A percentile compares a stretch with the other conserved stretches of the same genome.
phyloP scores from a whole-genome alignment of 2,888 invertebrate genomes.

The Synanthedon andrenaeformis region DNA sequence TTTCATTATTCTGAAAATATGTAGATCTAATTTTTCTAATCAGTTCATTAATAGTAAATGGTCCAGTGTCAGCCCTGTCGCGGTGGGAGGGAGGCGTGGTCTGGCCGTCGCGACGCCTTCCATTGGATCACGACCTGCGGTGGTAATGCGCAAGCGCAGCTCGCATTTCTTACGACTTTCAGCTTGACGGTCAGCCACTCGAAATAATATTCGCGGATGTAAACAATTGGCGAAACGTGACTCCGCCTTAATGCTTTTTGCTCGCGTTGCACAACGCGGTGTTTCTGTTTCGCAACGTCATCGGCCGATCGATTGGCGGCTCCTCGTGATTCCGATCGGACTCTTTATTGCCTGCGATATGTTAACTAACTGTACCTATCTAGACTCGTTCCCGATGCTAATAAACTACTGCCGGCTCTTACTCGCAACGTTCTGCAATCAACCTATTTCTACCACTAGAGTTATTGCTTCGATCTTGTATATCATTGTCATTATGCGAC shows the following conservation, averaged over 20 bases:
- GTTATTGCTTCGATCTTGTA: too few species aligned
- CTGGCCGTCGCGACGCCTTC: slow-evolving; percentile 11
- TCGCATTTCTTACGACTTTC: slow-evolving; percentile 14
- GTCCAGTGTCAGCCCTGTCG: background rate
- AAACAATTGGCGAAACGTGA: slow-evolving; percentile 42
- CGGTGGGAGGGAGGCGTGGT: slow-evolving; percentile 10
- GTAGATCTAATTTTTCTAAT: too few species aligned
- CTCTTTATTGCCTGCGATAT: background rate
- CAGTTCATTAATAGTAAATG: too few species aligned
- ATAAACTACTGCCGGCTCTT: background rate
- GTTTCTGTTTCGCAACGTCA: slow-evolving; percentile 14
- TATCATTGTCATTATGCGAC: too few species aligned
- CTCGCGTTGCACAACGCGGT: slow-evolving; percentile 14
- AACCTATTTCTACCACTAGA: background rate
- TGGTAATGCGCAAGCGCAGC: slow-evolving; percentile 4
- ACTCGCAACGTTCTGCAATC: background rate
- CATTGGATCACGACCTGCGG: slow-evolving; percentile 14
- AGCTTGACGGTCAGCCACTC: slow-evolving; percentile 19
- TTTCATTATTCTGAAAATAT: too few species aligned
- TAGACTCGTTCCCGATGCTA: background rate
- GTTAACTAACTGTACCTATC: background rate
- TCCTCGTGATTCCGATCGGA: background rate
- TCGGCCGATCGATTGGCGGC: background rate
- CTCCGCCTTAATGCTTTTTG: slow-evolving; percentile 20
- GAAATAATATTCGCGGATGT: slow-evolving; percentile 19